Percentiles rank a stretch among this genome's conserved stretches.
Conservation (phyloP, 92 coral and sea anemone species). For the Phenganax stokvisi region DNA sequence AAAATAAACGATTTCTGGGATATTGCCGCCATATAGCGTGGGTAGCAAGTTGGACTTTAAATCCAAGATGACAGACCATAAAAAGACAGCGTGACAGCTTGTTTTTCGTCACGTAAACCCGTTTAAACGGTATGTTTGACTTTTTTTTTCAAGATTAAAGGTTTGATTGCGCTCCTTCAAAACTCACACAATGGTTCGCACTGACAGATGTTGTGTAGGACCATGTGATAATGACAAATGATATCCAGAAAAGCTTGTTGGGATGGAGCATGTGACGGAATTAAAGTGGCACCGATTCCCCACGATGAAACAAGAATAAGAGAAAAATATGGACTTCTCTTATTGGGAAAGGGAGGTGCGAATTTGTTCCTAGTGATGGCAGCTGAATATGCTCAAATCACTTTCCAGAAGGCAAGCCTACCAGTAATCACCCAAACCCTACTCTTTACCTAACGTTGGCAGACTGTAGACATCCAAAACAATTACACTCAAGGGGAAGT, state of each 20-base stretch:
- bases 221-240: constrained; percentile 23
- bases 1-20: constrained; percentile 29
- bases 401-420: constrained; percentile 28
- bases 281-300: constrained; percentile 30
- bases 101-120: no score
- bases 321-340: constrained; percentile 10
- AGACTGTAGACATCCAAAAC: constrained; percentile 16
- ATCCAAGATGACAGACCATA: constrained; percentile 12
- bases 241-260: constrained; percentile 1
- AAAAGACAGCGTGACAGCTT: neutral
- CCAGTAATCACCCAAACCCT: constrained; percentile 23
- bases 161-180: neutral
- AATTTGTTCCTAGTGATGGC: constrained; percentile 15
- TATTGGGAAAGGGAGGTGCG: constrained; percentile 10
- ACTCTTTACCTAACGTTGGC: constrained; percentile 7
- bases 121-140: neutral
- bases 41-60: constrained; percentile 33
- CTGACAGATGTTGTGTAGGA: constrained; percentile 28
- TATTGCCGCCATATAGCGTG: constrained; percentile 28
- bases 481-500: neutral
- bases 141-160: neutral
- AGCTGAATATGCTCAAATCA: constrained; percentile 28
- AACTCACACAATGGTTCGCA: constrained; percentile 5
- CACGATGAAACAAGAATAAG: neutral
- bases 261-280: constrained; percentile 10